Conservation (phyloP, 2,113 vertebrate species). For the Psittacula cyanocephala region DNA sequence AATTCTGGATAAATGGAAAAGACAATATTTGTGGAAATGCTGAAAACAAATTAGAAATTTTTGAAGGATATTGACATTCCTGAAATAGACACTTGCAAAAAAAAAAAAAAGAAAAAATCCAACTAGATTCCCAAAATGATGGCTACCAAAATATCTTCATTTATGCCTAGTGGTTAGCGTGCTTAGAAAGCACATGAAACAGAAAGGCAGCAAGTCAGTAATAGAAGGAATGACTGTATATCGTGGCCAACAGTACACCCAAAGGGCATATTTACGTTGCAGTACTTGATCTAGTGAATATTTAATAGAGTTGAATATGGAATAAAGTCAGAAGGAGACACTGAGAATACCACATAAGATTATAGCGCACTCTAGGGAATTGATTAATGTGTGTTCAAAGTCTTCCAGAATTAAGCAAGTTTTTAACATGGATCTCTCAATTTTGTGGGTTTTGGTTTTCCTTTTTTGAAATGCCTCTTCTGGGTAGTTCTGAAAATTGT, state of each 20-base stretch:
- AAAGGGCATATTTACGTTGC: neutral
- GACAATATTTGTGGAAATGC: neutral
- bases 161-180: neutral
- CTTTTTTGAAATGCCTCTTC: neutral
- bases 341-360: neutral
- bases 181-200: neutral
- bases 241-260: neutral
- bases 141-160: neutral
- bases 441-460: neutral
- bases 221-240: neutral
- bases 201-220: neutral
- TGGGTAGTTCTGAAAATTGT: neutral
- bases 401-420: neutral
- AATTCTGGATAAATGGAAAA: neutral
- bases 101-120: neutral
- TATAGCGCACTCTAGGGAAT: neutral
- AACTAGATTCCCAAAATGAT: neutral
- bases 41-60: neutral
- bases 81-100: neutral
- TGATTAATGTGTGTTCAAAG: slow-evolving; percentile 1
- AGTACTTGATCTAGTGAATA: slow-evolving; percentile 16
- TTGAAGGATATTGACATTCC: neutral
- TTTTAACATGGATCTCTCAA: neutral
- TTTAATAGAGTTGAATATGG: neutral
- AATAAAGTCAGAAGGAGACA: neutral